Evolutionary conservation across 2,797 vertebrate species (phyloP).

Genomic region (Mus spretus): DNA sequence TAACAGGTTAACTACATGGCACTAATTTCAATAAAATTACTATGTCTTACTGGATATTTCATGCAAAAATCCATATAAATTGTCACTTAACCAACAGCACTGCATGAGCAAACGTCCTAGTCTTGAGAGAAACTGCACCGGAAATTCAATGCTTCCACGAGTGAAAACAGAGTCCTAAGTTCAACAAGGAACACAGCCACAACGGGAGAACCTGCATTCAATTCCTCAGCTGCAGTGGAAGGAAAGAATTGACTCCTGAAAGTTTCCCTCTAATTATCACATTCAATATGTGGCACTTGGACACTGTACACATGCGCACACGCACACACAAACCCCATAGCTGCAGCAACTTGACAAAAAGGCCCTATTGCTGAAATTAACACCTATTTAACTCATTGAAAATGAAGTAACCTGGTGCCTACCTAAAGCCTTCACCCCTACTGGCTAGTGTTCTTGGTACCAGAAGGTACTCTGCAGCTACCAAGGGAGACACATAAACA

Average conservation of each 20-base stretch:
- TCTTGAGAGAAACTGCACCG: constrained; percentile 83
- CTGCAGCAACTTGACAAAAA: not conserved
- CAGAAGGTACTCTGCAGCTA: too few relatives aligned
- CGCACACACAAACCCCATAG: not conserved
- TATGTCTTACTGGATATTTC: constrained; percentile 86
- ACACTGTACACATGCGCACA: not conserved
- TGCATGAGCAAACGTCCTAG: constrained; percentile 68
- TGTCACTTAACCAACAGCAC: constrained; percentile 79
- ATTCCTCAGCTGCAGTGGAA: not conserved
- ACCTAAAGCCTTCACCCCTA: not conserved
- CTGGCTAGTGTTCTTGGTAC: too few relatives aligned
- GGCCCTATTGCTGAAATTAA: not conserved
- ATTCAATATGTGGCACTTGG: not conserved
- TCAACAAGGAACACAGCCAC: constrained; percentile 85
- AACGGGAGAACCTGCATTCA: constrained; percentile 26
- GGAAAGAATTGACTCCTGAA: not conserved
- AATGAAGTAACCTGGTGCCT: not conserved
- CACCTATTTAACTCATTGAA: not conserved
- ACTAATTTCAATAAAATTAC: constrained; percentile 89
- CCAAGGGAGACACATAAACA: too few relatives aligned
- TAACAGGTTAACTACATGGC: constrained; percentile 86
- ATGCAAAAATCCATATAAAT: constrained; percentile 85
- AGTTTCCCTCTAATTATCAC: not conserved
- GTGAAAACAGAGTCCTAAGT: constrained; percentile 81
- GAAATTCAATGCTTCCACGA: constrained; percentile 70